Base-by-base conservation (phyloP, 2,797 vertebrate genomes). In the Coracias cyanogaster region DNA sequence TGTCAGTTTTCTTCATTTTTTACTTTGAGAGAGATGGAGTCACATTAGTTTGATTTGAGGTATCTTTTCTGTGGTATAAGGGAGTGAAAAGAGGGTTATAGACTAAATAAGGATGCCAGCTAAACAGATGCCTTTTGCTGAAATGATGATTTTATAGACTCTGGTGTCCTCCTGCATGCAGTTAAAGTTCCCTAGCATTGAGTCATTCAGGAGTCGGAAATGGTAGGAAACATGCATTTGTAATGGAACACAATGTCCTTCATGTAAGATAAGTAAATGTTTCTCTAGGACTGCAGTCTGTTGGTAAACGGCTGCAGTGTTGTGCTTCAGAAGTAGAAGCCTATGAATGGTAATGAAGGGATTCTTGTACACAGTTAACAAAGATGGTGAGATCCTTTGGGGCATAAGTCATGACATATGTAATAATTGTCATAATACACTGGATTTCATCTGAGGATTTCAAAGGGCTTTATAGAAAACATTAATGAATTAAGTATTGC, bases 401-500 rank as follows among this genome's bases (percentile, higher is more conserved):
- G 51, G 43, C 10, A 1, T 28, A 77, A 86, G 39, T 51, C 25
- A 25, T 70, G 83, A 51, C 51, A 46, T 73, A 55, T 28, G 29
- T 55, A 80, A 51, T 86, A 83, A 41, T 25, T 90, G 24, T 91
- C 66, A 73, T 80, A 85, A 62, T 73, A 39, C 35, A 49, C 35
- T 90, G 37, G 48, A 66, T 86, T 94, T 95, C n/a, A 61, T 78
- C n/a, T 79, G 61, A 69, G 51, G 48, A 69, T 88, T 89, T 91
- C 62, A 79, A 46, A 84, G 28, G 54, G 60, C n/a, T 91, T 83
- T 43, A 12, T 35, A 39, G 67, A 57, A 85, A 85, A 65, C 24
- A 78, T 41, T 21, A 91, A 49, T 89, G n/a, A 87, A 79, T 86
- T 85, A 72, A 46, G 43, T 78, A 64, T 82, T 70, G 61, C 45